Evolutionary conservation across 2,113 vertebrate genomes (phyloP), one percentile per base, ranked within the genome.

Genomic region (Brachyhypopomus gauderio): DNA sequence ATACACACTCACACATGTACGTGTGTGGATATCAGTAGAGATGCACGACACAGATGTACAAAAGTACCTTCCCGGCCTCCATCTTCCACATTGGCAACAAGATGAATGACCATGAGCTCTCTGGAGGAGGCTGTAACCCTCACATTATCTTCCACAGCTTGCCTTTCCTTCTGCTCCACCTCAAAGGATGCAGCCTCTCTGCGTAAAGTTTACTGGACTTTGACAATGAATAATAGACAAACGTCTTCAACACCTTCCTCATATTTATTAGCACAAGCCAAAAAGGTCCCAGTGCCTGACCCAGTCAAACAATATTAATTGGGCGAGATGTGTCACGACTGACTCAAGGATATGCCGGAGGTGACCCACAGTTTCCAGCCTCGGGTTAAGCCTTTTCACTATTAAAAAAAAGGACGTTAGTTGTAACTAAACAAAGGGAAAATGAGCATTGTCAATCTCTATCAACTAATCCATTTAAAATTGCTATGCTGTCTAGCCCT

Each of bases 251-350:
- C 88, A 89, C 87, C 86, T 88, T 69, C 83, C 85, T 74, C 79
- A 77, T 89, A 90, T 91, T 91, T 91, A 89, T 75, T 80, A 69
- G 75, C 80, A 64, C 59, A 85, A 86, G 89, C 85, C 90, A 89
- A 88, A 86, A 52, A 86, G 72, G 75, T 75, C 71, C 69, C 36
- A 45, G 66, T 30, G 83, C 86, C 82, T 84, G 82, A 85, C 88
- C 85, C 56, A 85, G 84, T 77, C 67, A 76, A 58, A 36, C 86
- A 52, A 90, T 87, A 85, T 87, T 85, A 83, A 89, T 87, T 85
- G 77, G 80, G 80, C 85, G 87, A 85, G 87, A 81, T 85, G 86
- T 88, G 85, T 90, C 78, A 86, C 59, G 81, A 48, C 74, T 70
- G 70, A 86, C 27, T 38, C 69, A 34, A 74, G 78, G 85, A 88